A percentile compares a stretch with the other conserved stretches of the same genome.
phyloP scores from a whole-genome alignment of 35 echinoderm and acorn worm genomes.

The Chiridota heheva region DNA sequence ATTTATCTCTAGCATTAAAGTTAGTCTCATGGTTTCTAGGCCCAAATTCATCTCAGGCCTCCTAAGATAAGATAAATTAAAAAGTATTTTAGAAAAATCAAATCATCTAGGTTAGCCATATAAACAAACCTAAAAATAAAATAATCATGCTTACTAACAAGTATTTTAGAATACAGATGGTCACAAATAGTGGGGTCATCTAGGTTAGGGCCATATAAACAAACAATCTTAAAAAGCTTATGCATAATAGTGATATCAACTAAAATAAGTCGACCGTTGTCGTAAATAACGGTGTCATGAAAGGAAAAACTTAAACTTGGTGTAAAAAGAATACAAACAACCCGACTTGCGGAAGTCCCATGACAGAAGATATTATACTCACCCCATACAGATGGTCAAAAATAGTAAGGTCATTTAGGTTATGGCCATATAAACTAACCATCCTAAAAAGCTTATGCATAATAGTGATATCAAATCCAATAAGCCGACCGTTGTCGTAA shows the following conservation, averaged over 20 bases:
- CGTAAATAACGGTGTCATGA: neutral
- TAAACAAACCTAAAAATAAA: constrained; percentile 45
- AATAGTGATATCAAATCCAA: too few relatives aligned
- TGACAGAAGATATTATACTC: too few relatives aligned
- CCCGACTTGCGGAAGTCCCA: too few relatives aligned
- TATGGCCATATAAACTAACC: too few relatives aligned
- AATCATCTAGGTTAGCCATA: constrained; percentile 10
- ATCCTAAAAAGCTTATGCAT: too few relatives aligned
- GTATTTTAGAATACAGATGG: neutral
- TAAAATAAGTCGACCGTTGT: neutral
- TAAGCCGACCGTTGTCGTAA: neutral
- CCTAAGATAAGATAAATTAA: too few relatives aligned
- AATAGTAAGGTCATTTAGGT: too few relatives aligned
- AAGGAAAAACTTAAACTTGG: neutral
- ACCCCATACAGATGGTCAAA: too few relatives aligned
- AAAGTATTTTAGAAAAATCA: neutral
- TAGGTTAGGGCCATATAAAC: constrained; percentile 3
- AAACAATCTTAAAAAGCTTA: neutral
- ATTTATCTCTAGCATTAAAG: constrained; percentile 11
- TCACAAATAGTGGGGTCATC: constrained; percentile 1
- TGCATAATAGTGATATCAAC: neutral
- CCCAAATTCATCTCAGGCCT: too few relatives aligned
- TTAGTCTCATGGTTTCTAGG: neutral
- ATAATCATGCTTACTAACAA: neutral
- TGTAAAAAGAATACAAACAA: neutral